Evolutionary conservation across 2,888 invertebrate species (phyloP).

Genomic region (Tetheella fluctuosa): DNA sequence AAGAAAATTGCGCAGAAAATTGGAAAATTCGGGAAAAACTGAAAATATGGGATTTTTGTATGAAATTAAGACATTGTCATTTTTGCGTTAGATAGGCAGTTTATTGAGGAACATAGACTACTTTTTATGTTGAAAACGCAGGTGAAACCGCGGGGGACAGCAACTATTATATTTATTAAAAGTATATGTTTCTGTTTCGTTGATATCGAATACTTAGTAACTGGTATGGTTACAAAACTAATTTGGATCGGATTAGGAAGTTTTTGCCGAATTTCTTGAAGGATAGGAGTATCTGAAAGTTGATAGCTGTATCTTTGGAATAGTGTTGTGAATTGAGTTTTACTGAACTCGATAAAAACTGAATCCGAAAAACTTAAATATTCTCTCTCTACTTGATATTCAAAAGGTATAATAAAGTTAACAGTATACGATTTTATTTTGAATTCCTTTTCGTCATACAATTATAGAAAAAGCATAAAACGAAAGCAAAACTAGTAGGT

Average conservation of each 20-base stretch:
- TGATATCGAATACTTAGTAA: conserved; percentile 6
- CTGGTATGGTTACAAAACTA: conserved; percentile 10
- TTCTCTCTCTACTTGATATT: neutral
- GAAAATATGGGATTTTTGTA: too few species aligned
- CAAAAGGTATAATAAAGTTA: neutral
- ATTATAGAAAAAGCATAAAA: too few species aligned
- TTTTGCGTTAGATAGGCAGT: too few species aligned
- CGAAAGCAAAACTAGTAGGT: too few species aligned
- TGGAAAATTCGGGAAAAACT: too few species aligned
- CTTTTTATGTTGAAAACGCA: too few species aligned
- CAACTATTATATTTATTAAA: too few species aligned
- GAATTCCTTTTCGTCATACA: too few species aligned
- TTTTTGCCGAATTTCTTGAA: conserved; percentile 12
- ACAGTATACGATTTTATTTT: neutral
- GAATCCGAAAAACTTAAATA: neutral
- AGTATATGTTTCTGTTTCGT: neutral
- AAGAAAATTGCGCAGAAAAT: too few species aligned
- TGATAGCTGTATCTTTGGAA: neutral
- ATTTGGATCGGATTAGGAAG: conserved; percentile 12
- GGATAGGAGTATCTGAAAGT: conserved; percentile 7
- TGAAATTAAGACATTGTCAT: too few species aligned
- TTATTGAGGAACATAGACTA: too few species aligned
- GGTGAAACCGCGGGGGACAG: too few species aligned
- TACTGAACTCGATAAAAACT: neutral
- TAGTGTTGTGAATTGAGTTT: neutral